Percentiles rank a stretch among this genome's conserved stretches.
These are phyloP conservation scores for Adineta ricciae DNA, from an alignment of 2,888 invertebrate species.

Conservation along the genomic window DNA sequence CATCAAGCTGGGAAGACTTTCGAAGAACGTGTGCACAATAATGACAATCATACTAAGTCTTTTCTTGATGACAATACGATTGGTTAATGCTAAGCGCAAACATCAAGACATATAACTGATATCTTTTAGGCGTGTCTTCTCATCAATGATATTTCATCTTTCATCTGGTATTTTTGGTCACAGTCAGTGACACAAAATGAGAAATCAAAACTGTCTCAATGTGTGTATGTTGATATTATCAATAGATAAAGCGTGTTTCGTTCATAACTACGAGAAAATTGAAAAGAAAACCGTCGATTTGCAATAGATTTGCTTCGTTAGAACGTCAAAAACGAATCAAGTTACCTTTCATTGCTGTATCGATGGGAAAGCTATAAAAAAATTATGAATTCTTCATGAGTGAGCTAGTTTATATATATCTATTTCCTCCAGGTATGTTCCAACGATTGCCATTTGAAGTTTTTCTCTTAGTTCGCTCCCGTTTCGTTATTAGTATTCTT, in stretches of 20 bases:
- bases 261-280: no score
- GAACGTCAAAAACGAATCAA: no score
- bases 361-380: no score
- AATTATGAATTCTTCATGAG: no score
- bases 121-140: neutral
- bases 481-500: no score
- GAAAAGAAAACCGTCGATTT: no score
- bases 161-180: neutral
- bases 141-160: neutral
- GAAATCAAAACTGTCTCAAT: neutral
- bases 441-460: no score
- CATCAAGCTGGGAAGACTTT: neutral
- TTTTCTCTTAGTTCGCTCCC: no score
- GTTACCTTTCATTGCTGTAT: no score
- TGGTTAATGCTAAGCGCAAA: neutral
- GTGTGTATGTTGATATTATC: neutral
- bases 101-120: neutral
- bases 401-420: no score
- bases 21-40: neutral
- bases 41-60: neutral
- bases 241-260: neutral
- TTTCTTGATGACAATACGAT: neutral
- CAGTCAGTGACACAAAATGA: neutral
- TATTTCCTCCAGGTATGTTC: no score
- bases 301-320: no score